These are phyloP conservation scores for Caenorhabditis wallacei DNA, from an alignment of 2,888 invertebrate genomes.

Conservation along the genomic window DNA sequence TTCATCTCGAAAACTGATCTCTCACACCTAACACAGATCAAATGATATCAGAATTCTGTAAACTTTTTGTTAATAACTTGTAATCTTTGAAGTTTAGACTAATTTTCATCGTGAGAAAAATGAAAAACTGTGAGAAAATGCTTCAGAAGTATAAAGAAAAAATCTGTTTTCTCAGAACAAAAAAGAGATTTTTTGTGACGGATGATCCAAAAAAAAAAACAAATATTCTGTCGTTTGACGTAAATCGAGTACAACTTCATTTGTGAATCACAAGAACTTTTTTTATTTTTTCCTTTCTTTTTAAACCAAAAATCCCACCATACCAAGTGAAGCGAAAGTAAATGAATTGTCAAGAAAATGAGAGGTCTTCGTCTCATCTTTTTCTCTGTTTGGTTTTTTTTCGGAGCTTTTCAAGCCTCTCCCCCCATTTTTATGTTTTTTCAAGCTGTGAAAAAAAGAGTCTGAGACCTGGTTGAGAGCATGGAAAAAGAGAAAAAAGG, in stretches of 20 bases:
- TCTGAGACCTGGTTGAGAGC: constrained; percentile 32
- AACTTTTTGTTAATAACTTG: no score
- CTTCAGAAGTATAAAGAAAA: background rate
- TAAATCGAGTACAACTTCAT: constrained; percentile 4
- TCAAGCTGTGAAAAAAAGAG: constrained; percentile 21
- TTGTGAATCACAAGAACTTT: background rate
- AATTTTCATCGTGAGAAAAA: background rate
- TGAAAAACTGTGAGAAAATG: background rate
- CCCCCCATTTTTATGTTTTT: constrained; percentile 20
- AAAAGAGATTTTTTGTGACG: no score
- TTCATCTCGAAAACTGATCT: no score
- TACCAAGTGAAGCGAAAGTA: constrained; percentile 36
- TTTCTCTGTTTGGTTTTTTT: background rate
- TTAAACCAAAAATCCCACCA: constrained; percentile 32
- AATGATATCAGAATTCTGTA: no score
- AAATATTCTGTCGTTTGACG: background rate
- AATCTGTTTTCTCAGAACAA: no score
- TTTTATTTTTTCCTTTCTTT: background rate
- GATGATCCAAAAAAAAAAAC: no score
- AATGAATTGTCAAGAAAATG: constrained; percentile 44
- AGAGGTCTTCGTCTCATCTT: constrained; percentile 25
- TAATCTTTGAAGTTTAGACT: background rate
- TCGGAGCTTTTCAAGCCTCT: constrained; percentile 17
- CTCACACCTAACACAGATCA: no score
- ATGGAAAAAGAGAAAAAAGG: constrained; percentile 12